phyloP scores from a whole-genome alignment of 1,140 invertebrate species.

The Drosophila bifasciata region DNA sequence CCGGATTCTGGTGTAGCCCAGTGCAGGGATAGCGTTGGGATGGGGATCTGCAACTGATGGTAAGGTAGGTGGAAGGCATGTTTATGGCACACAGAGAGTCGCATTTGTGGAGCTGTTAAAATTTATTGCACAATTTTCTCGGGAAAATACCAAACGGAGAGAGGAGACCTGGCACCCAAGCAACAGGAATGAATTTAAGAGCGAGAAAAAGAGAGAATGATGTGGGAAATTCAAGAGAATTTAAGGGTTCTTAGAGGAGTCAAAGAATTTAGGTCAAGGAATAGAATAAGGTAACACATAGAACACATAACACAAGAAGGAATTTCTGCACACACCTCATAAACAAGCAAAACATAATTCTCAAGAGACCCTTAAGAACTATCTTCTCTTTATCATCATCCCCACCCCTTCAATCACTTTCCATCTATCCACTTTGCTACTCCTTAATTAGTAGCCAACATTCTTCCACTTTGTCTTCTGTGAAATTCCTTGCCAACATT shows the following conservation, averaged over 20 bases:
- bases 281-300: too few relatives aligned
- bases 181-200: constrained; percentile 47
- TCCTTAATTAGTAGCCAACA: constrained; percentile 32
- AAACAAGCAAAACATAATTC: too few relatives aligned
- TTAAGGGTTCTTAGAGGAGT: not conserved
- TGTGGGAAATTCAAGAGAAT: constrained; percentile 11
- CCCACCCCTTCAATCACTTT: not conserved
- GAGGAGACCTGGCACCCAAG: constrained; percentile 17
- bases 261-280: not conserved
- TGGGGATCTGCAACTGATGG: not conserved
- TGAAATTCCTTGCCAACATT: constrained; percentile 25
- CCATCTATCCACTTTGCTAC: not conserved
- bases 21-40: not conserved
- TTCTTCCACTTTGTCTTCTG: constrained; percentile 4
- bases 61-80: constrained; percentile 30
- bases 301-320: too few relatives aligned
- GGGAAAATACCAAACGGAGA: constrained; percentile 35
- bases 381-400: too few relatives aligned
- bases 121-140: constrained; percentile 54
- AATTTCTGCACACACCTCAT: too few relatives aligned
- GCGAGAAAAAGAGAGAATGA: not conserved
- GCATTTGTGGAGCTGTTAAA: constrained; percentile 44
- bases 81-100: constrained; percentile 51
- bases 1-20: not conserved
- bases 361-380: not conserved